Base-by-base conservation (phyloP, 2,888 invertebrate genomes). In the Prostheceraeus crozeri region DNA sequence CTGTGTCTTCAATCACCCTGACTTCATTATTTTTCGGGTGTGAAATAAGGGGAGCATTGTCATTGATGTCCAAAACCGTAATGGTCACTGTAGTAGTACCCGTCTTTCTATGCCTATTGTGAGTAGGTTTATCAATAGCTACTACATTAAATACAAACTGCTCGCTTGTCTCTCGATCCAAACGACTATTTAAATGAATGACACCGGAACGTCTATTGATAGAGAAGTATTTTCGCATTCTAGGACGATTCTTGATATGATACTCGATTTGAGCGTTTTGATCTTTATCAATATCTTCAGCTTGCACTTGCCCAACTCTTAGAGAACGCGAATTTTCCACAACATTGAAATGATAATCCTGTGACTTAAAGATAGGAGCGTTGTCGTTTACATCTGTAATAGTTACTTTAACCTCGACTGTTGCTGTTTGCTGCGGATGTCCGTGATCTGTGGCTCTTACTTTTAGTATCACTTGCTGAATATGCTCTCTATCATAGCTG, bases 341-440 rank as follows among this genome's bases (percentile, higher is more conserved):
- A 4, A 59, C 55, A 6, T 59, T 28, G 25, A 59, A 59, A 3
- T 30, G 27, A 30, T 59, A 59, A 33, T 21, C 58, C 10, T 31
- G 33, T 16, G 57, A 53, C 11, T 28, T 3, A 56, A 57, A 59
- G 30, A 16, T 57, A 19, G 59, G 59, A 4, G 57, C 4, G 40
- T 40, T 35, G 27, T 59, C 59, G 21, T 59, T 59, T 8, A 60
- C 53, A 58, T 59, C 59, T 2, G 16, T 27, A 11, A 59, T 58
- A 28, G 21, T 35, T 6, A 59, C 28, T 19, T 59, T 4, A 58
- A 59, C 36, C 14, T 16, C 35, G 1, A 55, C 30, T 6, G 59
- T 60, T 3, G 58, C 25, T 14, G 59, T 21, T 11, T 25, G 23
- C 14, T 30, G 23, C 4, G 25, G 4, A 23, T 25, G 48, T 16